Evolutionary conservation across 1,140 invertebrate species (phyloP), one percentile per base, ranked within the genome.

Genomic region (Chironomus striatipennis): DNA sequence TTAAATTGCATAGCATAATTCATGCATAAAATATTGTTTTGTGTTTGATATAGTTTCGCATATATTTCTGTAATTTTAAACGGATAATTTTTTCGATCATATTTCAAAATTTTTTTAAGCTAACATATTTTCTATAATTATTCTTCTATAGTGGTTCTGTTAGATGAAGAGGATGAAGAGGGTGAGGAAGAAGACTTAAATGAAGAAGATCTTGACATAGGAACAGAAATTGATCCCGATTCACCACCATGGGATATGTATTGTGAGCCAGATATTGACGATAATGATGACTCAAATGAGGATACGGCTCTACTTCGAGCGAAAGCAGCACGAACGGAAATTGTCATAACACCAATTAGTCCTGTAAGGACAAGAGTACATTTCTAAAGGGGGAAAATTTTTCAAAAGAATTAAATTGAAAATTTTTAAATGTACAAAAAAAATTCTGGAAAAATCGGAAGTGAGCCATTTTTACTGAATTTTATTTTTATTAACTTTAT

Each of bases 261-360:
- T 73, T 81, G 80, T 77, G 79, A 81, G 75, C 84, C 84, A 76
- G 83, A 85, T 34, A 84, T 80, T 43, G 85, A 81, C 75, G 82
- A 82, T 75, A 80, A 79, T 75, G 85, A 86, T 79, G 85, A 85
- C 76, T 85, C 84, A 74, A 86, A 81, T 42, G 83, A 83, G 77
- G 86, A 87, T 79, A 85, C 86, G 42, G 86, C 86, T 64, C 80
- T 87, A 74, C 80, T 87, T 42, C 80, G 81, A 43, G 82, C 83
- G 73, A 79, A 78, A 76, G 79, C 82, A 75, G 80, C 81, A 72
- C 78, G 80, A 76, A 83, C 83, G 21, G 82, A 82, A 77, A 84
- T 84, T 77, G 79, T 84, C 78, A 81, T 84, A 78, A 84, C 83
- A 77, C 83, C 83, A 76, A 83, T 83, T 78, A 82, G 81, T 78